These are phyloP conservation scores for Cairina moschata DNA, from an alignment of 2,113 vertebrate species.

Conservation along the genomic window DNA sequence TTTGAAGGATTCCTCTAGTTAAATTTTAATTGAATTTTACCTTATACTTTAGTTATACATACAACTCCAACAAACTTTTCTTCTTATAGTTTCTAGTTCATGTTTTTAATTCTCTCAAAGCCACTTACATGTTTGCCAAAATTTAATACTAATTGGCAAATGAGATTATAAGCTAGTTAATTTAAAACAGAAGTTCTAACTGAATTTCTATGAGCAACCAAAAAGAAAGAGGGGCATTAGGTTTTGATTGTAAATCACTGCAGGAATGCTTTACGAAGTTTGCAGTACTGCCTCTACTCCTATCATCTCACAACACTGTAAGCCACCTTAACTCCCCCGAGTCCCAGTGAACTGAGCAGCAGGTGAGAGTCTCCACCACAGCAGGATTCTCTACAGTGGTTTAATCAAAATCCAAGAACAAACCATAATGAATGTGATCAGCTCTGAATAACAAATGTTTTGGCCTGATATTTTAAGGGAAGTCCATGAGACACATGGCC, in stretches of 20 bases:
- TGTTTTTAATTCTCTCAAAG: neutral
- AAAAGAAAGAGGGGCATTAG: neutral
- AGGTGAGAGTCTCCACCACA: neutral
- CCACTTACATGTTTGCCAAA: neutral
- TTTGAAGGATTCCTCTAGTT: constrained; percentile 7
- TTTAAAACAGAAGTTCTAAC: neutral
- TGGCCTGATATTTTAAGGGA: neutral
- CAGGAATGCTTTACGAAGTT: neutral
- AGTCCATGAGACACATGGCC: neutral
- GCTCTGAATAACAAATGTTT: neutral
- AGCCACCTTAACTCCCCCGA: neutral
- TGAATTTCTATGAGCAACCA: neutral
- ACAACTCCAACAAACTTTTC: neutral
- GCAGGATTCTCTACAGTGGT: neutral
- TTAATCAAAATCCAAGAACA: neutral
- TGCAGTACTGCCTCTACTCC: neutral
- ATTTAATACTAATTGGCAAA: neutral
- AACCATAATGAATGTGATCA: neutral
- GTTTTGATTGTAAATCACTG: neutral
- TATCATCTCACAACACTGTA: neutral
- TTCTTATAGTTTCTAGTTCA: neutral
- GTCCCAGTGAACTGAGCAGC: neutral
- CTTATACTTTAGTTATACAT: neutral
- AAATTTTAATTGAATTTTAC: constrained; percentile 15
- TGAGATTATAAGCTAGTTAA: neutral